Base-by-base conservation (phyloP, 2,888 invertebrate species). In the Thecocarcelia acutangulata region DNA sequence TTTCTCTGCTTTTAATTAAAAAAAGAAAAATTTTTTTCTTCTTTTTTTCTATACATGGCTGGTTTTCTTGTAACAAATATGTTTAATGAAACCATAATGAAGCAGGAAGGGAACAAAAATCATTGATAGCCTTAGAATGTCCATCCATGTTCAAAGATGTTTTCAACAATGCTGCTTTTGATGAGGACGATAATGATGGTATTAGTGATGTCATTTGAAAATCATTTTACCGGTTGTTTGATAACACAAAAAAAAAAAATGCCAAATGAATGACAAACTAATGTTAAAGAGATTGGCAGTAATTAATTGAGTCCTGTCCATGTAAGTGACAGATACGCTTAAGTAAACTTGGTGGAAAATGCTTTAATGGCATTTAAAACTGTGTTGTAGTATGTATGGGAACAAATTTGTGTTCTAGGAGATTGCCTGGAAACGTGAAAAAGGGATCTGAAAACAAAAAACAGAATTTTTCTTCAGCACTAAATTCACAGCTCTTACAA, bases 301-400 rank as follows among this genome's bases (percentile, higher is more conserved):
- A 82, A 82, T 78, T 82, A 82, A 82, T 78, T 78, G 82, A 70
- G 72, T 69, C 52, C 73, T 72, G 69, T 69, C 81, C 37, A 11
- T 28, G 50, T 33, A 69, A 37, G 33, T 68, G 76, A 81, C 77
- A 81, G 76, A 21, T 63, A 37, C 48, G 50, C 56, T 81, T 72
- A 68, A 80, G 54, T 40, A 72, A 59, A 76, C 59, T 72, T 70
- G 24, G 1, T 21, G 12, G 15, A 12, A 64, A 64, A 33, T 56
- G 50, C 19, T 72, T 54, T 21, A 12, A 24, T 6, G 37, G 13
- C 17, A 28, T 24, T 59, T 59, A 19, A 17, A 28, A 42, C 2
- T 17, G 50, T n/a, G n/a, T n/a, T n/a, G n/a, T n/a, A n/a, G 13
- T 40, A n/a, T 69, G 42, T 52, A 50, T 80, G 69, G 63, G 80